Base-by-base conservation (phyloP, 64 coral and sea anemone species). In the Stichodactyla helianthus region DNA sequence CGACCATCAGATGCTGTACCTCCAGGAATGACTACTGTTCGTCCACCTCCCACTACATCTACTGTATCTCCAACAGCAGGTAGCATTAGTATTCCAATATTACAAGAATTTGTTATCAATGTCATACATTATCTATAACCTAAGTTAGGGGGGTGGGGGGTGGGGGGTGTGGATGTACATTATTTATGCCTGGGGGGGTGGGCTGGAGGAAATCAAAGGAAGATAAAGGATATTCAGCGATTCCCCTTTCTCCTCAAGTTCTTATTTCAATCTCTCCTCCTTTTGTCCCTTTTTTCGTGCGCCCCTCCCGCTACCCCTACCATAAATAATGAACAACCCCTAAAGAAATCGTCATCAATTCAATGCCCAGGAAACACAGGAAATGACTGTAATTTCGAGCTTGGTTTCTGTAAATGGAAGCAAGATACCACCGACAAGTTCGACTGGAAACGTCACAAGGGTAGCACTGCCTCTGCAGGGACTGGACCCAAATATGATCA, bases 381-480 rank as follows among this genome's bases (percentile, higher is more conserved):
- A 27, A 87, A 91, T 87, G 85, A 90, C 63, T 94, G 92, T 62
- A 90, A 94, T 18, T 94, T 94, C 55, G 92, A 94, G 81, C 58
- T 20, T 27, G 92, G 92, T 19, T 84, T 94, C 5, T 94, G 92
- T 53, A 90, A 84, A 20, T 94, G 92, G 92, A 87, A 68, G 0
- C 85, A 60, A 52, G 88, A 89, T 20, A 90, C 63, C 17, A 82
- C 63, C 5, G 92, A 89, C 64, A 53, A 94, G 5, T 94, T 94
- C 85, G 89, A 94, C 88, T 94, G 92, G 92, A 90, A 83, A 13
- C 74, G 92, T 10, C 84, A 90, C 25, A 63, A 89, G 31, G 92
- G 92, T 6, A 28, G 54, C 11, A 94, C 92, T 31, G 63, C 35
- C 15, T 94, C 92, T 10, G 23, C 52, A 17, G 64, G 88, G 15